Evolutionary conservation across 2,113 vertebrate genomes (phyloP), one percentile per base, ranked within the genome.

Genomic region (Pao palembangensis): DNA sequence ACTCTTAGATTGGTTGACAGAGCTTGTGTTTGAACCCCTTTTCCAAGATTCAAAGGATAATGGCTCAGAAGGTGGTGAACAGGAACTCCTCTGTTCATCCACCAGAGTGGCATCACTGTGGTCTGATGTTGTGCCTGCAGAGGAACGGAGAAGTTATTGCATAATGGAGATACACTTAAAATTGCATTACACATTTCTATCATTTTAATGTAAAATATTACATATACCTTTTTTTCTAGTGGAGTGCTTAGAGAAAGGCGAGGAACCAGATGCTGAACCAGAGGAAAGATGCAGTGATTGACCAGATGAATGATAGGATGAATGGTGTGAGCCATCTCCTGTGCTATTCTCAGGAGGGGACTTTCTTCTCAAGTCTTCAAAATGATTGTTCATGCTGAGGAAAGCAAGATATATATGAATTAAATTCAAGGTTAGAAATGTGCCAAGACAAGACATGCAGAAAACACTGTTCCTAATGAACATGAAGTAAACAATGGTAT

Each of bases 201-300:
- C 11, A 38, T 38, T 38, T 11, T 38, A 11, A 41, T 43, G 4
- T 0, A 23, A 46, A 49, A 15, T 10, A 25, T 7, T 10, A 1
- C 55, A 19, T 64, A 65, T 57, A 75, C 88, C 90, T 85, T 83
- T 93, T 78, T 83, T 96, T 80, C 82, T 93, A n/a, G 82, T 81
- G 20, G 93, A 95, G 61, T 85, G 57, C 48, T 91, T 92, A 4
- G 93, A 93, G 55, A 50, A 85, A 42, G 94, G 94, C 0, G 94
- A 96, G 1, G 91, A 87, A 43, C 84, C 78, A 64, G 94, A 93
- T 0, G 79, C 75, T 16, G 89, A 77, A 16, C 80, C 89, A 14
- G 92, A 81, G 0, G 94, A 98, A 55, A 79, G 88, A 46, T 87
- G 89, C 10, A 79, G 77, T 0, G 87, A 87, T 8, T 74, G 69